These are phyloP conservation scores for Ceramica pisi DNA, from an alignment of 2,888 invertebrate genomes.

Conservation along the genomic window DNA sequence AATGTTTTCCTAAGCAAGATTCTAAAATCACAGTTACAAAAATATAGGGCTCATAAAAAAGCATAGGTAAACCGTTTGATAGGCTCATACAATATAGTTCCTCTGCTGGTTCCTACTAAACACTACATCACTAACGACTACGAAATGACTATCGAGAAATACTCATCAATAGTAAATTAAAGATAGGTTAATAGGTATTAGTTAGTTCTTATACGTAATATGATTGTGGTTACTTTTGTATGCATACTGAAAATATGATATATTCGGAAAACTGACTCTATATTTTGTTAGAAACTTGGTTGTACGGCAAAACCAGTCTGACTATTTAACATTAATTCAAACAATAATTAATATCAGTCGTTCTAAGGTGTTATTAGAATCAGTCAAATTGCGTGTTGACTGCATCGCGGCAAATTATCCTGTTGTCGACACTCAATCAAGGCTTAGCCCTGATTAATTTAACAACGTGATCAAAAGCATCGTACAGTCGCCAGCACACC, in stretches of 20 bases:
- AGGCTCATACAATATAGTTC: no score
- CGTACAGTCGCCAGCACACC: no score
- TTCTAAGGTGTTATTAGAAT: slow-evolving; percentile 26
- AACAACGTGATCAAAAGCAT: slow-evolving; percentile 1
- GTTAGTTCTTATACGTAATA: no score
- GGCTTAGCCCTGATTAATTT: slow-evolving; percentile 12
- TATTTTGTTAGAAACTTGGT: no score
- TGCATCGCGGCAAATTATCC: slow-evolving; percentile 27
- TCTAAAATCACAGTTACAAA: neutral
- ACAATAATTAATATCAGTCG: slow-evolving; percentile 31
- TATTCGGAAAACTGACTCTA: neutral
- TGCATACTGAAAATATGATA: neutral
- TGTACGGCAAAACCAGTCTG: neutral
- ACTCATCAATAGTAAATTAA: no score
- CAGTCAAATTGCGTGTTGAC: slow-evolving; percentile 33
- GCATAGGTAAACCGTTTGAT: no score
- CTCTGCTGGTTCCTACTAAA: no score
- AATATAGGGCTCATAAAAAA: no score
- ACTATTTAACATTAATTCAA: slow-evolving; percentile 4
- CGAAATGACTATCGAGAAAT: no score
- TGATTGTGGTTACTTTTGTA: neutral
- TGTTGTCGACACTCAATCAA: slow-evolving; percentile 24
- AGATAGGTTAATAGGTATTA: no score
- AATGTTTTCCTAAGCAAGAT: neutral
- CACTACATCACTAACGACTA: no score